Percentiles rank a stretch among this genome's conserved stretches.
phyloP scores from a whole-genome alignment of 2,113 vertebrate genomes.

The Chaetodon auriga region DNA sequence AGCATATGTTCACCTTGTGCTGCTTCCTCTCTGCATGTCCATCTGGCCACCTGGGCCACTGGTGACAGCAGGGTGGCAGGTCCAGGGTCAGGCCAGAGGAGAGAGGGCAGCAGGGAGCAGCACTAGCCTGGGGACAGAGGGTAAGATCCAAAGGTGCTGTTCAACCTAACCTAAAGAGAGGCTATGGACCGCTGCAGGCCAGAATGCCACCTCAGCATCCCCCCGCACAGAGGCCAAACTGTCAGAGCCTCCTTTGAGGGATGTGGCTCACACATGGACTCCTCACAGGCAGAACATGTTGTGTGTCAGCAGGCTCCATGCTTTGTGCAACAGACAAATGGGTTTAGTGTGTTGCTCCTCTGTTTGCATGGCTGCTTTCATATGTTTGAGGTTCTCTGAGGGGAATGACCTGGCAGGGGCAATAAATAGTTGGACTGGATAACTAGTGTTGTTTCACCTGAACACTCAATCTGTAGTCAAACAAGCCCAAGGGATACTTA shows the following conservation, averaged over 20 bases:
- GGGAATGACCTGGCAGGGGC: conserved; percentile 49
- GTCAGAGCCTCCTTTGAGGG: conserved; percentile 63
- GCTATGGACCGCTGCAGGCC: conserved; percentile 19
- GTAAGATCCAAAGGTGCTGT: conserved; percentile 11
- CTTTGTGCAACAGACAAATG: conserved; percentile 55
- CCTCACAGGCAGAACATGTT: conserved; percentile 25
- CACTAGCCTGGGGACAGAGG: conserved; percentile 10
- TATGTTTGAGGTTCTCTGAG: conserved; percentile 56
- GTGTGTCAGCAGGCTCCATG: conserved; percentile 46
- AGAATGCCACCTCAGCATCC: conserved; percentile 36
- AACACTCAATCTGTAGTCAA: conserved; percentile 57
- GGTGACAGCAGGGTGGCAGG: conserved; percentile 62
- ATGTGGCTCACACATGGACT: conserved; percentile 50
- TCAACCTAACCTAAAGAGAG: conserved; percentile 3
- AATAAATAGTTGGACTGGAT: conserved; percentile 68
- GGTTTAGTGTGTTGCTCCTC: conserved; percentile 53
- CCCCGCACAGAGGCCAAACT: conserved; percentile 55
- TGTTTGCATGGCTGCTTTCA: conserved; percentile 55
- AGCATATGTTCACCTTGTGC: conserved; percentile 78
- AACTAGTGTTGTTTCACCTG: conserved; percentile 68
- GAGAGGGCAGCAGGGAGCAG: conserved; percentile 41
- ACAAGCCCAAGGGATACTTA: conserved; percentile 36
- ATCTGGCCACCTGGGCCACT: conserved; percentile 59
- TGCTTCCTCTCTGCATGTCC: conserved; percentile 57
- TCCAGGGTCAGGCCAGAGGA: conserved; percentile 62